Conservation (phyloP, 2,888 invertebrate species). For the Lumbricus terrestris region DNA sequence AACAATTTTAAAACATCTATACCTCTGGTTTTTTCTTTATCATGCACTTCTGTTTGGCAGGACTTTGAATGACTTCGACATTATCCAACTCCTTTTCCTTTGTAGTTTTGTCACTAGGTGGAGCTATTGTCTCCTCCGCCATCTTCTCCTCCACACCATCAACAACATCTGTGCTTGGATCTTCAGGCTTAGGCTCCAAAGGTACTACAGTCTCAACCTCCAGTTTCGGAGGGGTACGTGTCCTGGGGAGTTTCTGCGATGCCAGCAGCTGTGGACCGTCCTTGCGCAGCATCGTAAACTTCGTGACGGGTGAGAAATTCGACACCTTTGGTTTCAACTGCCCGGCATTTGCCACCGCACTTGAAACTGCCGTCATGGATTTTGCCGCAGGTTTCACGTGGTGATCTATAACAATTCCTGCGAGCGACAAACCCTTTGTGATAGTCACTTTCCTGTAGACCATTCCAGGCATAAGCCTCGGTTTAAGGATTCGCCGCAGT, state of each 20-base stretch:
- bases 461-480: slow-evolving; percentile 33
- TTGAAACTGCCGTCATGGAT: not conserved
- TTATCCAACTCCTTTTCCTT: not conserved
- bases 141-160: not conserved
- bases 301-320: not conserved
- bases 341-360: not conserved
- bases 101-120: not conserved
- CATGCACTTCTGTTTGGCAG: not conserved
- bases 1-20: slow-evolving; percentile 3
- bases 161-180: too few relatives aligned
- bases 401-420: not conserved
- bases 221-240: not conserved
- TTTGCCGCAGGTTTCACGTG: not conserved
- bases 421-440: not conserved
- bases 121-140: not conserved
- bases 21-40: not conserved
- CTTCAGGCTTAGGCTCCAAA: not conserved
- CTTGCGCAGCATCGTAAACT: not conserved
- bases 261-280: not conserved
- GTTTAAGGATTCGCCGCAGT: slow-evolving; percentile 34
- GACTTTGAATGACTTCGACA: not conserved
- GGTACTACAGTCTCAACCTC: not conserved
- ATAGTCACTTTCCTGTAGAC: slow-evolving; percentile 26
- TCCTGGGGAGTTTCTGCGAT: not conserved
- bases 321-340: not conserved